A percentile compares a stretch with the other conserved stretches of the same genome.
Conservation (phyloP, 1,140 invertebrate genomes). For the Heliconius melpomene region DNA sequence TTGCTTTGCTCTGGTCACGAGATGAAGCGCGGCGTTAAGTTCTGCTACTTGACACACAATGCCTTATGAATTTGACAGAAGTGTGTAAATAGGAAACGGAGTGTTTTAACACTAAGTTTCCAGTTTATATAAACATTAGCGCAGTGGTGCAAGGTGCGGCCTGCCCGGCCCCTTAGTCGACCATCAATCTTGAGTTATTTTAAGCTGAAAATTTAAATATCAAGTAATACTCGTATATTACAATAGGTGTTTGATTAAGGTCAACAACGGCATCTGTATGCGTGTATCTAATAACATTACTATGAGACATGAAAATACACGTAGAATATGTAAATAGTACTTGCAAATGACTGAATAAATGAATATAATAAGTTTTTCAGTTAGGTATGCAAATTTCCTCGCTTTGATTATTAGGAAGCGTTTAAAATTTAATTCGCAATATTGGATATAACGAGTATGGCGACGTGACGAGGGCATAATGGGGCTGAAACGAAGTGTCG, state of each 20-base stretch:
- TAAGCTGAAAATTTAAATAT: not conserved
- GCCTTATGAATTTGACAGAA: too few species aligned
- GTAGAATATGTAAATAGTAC: too few species aligned
- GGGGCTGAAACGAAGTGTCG: not conserved
- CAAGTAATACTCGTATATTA: not conserved
- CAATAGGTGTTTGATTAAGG: not conserved
- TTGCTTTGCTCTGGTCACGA: too few species aligned
- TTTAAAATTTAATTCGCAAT: conserved; percentile 11
- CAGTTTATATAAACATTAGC: too few species aligned
- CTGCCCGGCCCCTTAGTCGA: not conserved
- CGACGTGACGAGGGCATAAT: not conserved
- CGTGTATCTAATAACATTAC: too few species aligned
- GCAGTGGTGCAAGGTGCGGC: not conserved
- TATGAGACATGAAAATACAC: too few species aligned
- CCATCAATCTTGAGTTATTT: not conserved
- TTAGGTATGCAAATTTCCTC: not conserved
- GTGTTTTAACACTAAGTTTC: too few species aligned
- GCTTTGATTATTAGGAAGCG: not conserved
- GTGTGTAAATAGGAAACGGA: too few species aligned
- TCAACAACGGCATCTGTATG: not conserved
- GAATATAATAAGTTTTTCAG: not conserved
- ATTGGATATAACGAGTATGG: not conserved
- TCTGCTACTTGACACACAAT: too few species aligned
- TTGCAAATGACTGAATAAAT: not conserved
- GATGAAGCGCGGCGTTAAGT: too few species aligned